Percentiles rank a stretch among this genome's conserved stretches.
These are phyloP conservation scores for Paragorgia papillata DNA, from an alignment of 92 coral and sea anemone species.

Conservation along the genomic window DNA sequence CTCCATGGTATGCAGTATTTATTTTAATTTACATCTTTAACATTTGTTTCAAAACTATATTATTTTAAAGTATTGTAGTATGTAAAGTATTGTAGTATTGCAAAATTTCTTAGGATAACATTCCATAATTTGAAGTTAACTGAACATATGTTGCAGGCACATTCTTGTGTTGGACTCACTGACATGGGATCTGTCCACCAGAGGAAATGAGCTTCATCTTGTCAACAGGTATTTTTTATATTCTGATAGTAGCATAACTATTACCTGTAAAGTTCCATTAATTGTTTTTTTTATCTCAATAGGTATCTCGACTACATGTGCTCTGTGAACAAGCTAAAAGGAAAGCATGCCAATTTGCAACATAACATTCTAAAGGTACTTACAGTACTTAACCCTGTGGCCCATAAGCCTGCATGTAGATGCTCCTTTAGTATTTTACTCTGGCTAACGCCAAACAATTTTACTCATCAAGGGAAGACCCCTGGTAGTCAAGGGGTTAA, in stretches of 20 bases:
- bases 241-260: background rate
- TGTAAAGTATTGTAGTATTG: too few species aligned
- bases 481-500: too few species aligned
- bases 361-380: constrained; percentile 10
- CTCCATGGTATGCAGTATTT: constrained; percentile 29
- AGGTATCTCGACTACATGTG: constrained; percentile 36
- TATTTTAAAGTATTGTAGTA: too few species aligned
- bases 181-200: constrained; percentile 1
- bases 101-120: too few species aligned
- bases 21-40: too few species aligned
- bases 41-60: too few species aligned
- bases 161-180: constrained; percentile 28
- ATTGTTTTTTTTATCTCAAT: background rate
- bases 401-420: too few species aligned
- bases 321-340: constrained; percentile 15
- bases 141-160: constrained; percentile 25
- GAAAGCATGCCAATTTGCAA: constrained; percentile 12
- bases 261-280: background rate
- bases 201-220: constrained; percentile 19
- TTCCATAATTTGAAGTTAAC: too few species aligned
- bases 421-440: too few species aligned
- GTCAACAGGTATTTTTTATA: constrained; percentile 12
- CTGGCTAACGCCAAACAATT: too few species aligned
- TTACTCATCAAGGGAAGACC: too few species aligned
- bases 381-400: background rate